Conservation (phyloP, 2,888 invertebrate species). For the Cantharis lateralis region DNA sequence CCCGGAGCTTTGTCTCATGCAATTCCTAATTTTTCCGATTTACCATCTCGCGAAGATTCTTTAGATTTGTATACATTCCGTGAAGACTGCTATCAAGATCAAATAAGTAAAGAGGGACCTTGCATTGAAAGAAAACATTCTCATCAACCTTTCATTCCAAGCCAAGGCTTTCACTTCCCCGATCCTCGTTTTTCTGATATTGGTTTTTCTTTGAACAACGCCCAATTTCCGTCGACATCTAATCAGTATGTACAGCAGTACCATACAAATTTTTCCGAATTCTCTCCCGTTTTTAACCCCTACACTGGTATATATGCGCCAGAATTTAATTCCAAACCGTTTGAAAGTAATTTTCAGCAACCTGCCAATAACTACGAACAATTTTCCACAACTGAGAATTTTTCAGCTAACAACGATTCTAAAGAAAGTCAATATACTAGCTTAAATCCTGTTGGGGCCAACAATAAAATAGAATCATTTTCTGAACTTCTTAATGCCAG, state of each 20-base stretch:
- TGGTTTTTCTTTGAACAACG: constrained; percentile 44
- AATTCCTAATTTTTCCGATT: constrained; percentile 49
- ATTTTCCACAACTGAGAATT: constrained; percentile 57
- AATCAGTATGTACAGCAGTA: constrained; percentile 50
- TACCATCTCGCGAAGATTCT: constrained; percentile 62
- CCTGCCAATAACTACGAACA: constrained; percentile 61
- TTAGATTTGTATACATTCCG: constrained; percentile 65
- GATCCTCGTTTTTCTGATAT: constrained; percentile 51
- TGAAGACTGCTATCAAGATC: constrained; percentile 65
- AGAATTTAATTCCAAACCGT: constrained; percentile 55
- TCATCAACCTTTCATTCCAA: constrained; percentile 48
- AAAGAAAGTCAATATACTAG: constrained; percentile 69
- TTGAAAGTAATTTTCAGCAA: constrained; percentile 53
- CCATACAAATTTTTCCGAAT: constrained; percentile 50
- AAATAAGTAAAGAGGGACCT: constrained; percentile 53
- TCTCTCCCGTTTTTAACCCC: constrained; percentile 56
- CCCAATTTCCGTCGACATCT: constrained; percentile 40
- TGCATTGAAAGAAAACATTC: constrained; percentile 34
- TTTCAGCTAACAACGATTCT: constrained; percentile 52
- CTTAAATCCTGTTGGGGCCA: constrained; percentile 68
- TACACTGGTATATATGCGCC: constrained; percentile 54
- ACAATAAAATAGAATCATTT: constrained; percentile 71
- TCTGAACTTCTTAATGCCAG: constrained; percentile 65
- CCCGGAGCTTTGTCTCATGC: constrained; percentile 44
- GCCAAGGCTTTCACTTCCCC: constrained; percentile 51